A percentile compares a stretch with the other conserved stretches of the same genome.
Conservation (phyloP, 2,888 invertebrate species). For the Brachypterus glaber region DNA sequence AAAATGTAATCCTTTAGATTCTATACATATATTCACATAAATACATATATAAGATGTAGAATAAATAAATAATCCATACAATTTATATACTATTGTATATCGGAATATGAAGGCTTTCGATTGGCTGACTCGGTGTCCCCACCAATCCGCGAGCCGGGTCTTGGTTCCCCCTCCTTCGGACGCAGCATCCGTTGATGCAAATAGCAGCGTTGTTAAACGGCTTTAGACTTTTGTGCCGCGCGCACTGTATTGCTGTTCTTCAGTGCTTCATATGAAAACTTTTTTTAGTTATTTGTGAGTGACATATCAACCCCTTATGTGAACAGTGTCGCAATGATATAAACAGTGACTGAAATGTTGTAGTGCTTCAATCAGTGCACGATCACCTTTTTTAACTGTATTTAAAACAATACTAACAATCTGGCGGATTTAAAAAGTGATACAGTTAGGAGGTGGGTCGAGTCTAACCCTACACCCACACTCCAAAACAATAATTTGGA, state of each 20-base stretch:
- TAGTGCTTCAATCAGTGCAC: too few species aligned
- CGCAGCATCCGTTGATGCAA: constrained; percentile 39
- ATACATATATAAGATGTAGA: constrained; percentile 42
- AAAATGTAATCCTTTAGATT: constrained; percentile 34
- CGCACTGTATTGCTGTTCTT: constrained; percentile 24
- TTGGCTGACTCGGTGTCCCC: constrained; percentile 31
- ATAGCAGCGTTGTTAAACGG: constrained; percentile 37
- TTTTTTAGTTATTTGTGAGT: not conserved
- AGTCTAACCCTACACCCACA: constrained; percentile 47
- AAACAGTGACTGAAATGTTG: constrained; percentile 16
- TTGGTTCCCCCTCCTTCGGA: constrained; percentile 34
- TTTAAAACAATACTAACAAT: too few species aligned
- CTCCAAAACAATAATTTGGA: constrained; percentile 34
- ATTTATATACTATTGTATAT: constrained; percentile 45
- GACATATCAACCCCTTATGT: constrained; percentile 23
- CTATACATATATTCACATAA: constrained; percentile 40
- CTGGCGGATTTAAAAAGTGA: constrained; percentile 53
- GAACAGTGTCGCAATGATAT: constrained; percentile 20
- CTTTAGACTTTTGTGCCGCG: constrained; percentile 35
- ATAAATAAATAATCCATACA: constrained; percentile 46
- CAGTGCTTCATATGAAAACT: not conserved
- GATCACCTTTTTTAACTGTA: too few species aligned
- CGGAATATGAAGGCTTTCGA: constrained; percentile 29
- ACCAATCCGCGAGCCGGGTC: constrained; percentile 29
- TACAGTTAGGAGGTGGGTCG: constrained; percentile 51